Conservation (phyloP, 2,888 invertebrate species). For the Lasioglossum figueresi region DNA sequence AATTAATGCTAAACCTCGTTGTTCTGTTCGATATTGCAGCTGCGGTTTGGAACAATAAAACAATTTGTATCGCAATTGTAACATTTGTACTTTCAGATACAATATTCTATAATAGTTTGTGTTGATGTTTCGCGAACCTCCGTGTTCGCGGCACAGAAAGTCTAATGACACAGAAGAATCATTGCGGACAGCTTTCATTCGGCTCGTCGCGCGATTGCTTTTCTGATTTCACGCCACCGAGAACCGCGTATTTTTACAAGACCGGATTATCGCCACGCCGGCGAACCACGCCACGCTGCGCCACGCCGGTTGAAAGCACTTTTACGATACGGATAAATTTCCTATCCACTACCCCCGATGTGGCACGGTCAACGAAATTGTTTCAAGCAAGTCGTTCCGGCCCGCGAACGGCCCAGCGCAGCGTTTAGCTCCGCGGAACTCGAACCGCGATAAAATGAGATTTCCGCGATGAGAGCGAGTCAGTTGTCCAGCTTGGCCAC, state of each 20-base stretch:
- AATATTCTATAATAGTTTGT: too few relatives aligned
- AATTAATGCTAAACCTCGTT: background rate
- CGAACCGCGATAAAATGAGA: background rate
- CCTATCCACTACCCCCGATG: background rate
- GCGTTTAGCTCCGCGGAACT: background rate
- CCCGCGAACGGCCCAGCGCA: background rate
- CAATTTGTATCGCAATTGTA: too few relatives aligned
- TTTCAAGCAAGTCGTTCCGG: conserved; percentile 12
- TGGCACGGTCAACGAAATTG: conserved; percentile 1
- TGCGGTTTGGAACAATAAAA: too few relatives aligned
- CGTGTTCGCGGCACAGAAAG: background rate
- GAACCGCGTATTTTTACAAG: conserved; percentile 21
- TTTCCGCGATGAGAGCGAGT: background rate
- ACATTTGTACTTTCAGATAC: too few relatives aligned
- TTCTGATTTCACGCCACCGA: conserved; percentile 19
- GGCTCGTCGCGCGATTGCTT: conserved; percentile 32
- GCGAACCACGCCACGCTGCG: background rate
- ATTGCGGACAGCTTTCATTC: conserved; percentile 38
- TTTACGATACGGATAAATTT: conserved; percentile 5
- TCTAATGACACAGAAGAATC: background rate
- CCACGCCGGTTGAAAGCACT: background rate
- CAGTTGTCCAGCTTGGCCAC: background rate
- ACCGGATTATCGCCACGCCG: conserved; percentile 27
- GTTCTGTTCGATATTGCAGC: too few relatives aligned
- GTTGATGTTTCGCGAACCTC: too few relatives aligned